Conservation (phyloP, 1,140 invertebrate genomes). For the Tetramorium alpestre region DNA sequence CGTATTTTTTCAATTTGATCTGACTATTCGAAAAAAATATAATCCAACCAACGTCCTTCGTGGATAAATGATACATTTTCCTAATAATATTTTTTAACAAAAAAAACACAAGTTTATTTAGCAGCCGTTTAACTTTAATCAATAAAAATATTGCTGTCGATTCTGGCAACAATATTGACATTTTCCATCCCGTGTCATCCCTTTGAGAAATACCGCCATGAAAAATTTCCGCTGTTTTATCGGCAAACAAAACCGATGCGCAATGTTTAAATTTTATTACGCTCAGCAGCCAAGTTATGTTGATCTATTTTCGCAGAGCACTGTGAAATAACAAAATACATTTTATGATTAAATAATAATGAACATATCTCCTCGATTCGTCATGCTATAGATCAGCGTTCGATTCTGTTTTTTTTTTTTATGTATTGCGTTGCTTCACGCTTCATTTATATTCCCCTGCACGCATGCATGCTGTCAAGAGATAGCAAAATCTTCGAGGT, state of each 20-base stretch:
- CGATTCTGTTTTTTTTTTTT: neutral
- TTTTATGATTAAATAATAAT: neutral
- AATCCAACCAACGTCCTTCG: neutral
- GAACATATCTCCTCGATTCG: neutral
- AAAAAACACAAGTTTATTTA: conserved; percentile 40
- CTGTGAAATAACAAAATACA: conserved; percentile 4
- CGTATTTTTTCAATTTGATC: conserved; percentile 23
- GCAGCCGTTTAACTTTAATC: conserved; percentile 33
- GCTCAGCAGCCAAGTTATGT: neutral
- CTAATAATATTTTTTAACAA: conserved; percentile 53
- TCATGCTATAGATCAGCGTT: neutral
- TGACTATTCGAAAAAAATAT: neutral
- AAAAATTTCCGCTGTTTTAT: conserved; percentile 38
- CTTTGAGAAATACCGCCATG: conserved; percentile 36
- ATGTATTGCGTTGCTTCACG: neutral
- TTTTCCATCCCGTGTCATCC: conserved; percentile 37
- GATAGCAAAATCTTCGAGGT: conserved; percentile 29
- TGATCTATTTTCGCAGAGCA: neutral
- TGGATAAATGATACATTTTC: conserved; percentile 15
- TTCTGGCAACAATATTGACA: conserved; percentile 50
- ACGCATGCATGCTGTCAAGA: conserved; percentile 5
- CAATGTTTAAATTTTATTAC: conserved; percentile 7
- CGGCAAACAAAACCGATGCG: conserved; percentile 21
- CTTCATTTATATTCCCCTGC: conserved; percentile 4
- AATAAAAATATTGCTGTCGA: conserved; percentile 51